Conservation (phyloP, 2,797 vertebrate species). For the Rhincodon typus region DNA sequence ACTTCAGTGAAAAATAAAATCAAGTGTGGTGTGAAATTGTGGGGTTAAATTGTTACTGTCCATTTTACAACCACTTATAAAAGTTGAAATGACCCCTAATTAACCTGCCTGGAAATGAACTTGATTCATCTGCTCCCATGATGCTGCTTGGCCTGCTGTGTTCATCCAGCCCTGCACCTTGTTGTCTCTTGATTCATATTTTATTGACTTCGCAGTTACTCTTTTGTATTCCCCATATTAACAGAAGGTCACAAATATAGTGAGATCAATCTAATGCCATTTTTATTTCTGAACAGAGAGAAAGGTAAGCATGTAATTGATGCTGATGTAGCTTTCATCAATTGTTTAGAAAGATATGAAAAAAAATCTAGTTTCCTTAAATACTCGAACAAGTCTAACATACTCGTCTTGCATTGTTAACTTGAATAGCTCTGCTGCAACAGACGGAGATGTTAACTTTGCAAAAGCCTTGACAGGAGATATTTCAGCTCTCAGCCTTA, state of each 20-base stretch:
- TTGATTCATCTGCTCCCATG: too few species aligned
- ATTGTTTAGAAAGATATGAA: background rate
- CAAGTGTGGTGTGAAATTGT: background rate
- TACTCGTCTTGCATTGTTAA: background rate
- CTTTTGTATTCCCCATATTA: background rate
- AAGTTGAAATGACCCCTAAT: background rate
- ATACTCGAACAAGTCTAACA: background rate
- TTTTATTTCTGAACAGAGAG: background rate
- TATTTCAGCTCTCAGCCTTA: background rate
- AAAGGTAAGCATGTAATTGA: background rate
- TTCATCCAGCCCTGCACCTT: too few species aligned
- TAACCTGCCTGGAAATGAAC: background rate
- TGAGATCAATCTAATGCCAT: background rate
- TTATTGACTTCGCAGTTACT: background rate
- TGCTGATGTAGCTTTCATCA: background rate
- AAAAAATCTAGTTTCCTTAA: background rate
- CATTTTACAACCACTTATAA: background rate
- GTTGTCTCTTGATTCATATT: background rate
- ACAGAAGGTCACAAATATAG: background rate
- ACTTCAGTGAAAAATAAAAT: background rate
- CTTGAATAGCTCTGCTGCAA: background rate
- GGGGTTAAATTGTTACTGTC: background rate
- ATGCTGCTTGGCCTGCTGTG: too few species aligned
- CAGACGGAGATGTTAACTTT: background rate
- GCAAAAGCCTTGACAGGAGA: background rate